phyloP scores from a whole-genome alignment of 1,140 invertebrate species.

The Chrysomallon squamiferum region DNA sequence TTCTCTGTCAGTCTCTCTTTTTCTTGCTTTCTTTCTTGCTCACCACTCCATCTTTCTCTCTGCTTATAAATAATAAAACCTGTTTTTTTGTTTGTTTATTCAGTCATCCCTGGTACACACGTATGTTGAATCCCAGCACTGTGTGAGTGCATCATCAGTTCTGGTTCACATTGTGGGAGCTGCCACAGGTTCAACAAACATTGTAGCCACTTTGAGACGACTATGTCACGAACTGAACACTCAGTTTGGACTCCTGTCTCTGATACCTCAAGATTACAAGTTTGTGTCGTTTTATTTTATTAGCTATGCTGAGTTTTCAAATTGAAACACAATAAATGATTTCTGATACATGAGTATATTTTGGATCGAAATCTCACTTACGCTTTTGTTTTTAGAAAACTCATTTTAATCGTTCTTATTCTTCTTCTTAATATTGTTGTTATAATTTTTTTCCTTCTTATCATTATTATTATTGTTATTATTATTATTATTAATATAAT shows the following conservation, averaged over 20 bases:
- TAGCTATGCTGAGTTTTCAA: background rate
- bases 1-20: no score
- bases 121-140: constrained; percentile 29
- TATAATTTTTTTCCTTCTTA: no score
- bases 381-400: background rate
- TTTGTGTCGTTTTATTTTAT: no score
- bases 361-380: background rate
- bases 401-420: no score
- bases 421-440: no score
- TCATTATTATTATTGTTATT: no score
- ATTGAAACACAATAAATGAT: no score
- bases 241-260: constrained; percentile 38
- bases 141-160: constrained; percentile 34
- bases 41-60: no score
- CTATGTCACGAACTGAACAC: constrained; percentile 49
- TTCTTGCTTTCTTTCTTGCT: no score
- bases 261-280: constrained; percentile 56
- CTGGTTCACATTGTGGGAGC: constrained; percentile 58
- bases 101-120: constrained; percentile 39
- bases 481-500: no score
- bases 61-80: no score
- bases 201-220: constrained; percentile 47
- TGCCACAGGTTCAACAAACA: constrained; percentile 56
- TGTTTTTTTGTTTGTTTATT: constrained; percentile 12
- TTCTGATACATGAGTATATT: no score